Conservation (phyloP, 2,797 vertebrate genomes). For the Malurus leucopterus region DNA sequence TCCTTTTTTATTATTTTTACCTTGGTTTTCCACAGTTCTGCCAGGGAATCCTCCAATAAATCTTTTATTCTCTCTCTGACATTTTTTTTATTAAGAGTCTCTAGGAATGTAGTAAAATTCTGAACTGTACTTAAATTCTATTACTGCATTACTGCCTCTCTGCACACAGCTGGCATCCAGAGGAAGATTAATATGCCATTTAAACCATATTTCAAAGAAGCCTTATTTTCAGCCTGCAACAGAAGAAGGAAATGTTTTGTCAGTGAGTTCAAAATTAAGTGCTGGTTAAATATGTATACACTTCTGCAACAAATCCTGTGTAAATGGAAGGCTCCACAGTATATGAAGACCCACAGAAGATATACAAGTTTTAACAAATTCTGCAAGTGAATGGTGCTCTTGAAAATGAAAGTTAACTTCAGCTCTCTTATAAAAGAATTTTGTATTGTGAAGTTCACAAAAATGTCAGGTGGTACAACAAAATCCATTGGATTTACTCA, state of each 20-base stretch:
- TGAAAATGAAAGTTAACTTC: background rate
- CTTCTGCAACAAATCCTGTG: background rate
- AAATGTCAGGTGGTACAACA: background rate
- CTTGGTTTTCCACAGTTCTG: background rate
- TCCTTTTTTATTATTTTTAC: too few relatives aligned
- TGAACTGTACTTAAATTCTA: conserved; percentile 55
- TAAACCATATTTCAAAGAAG: conserved; percentile 20
- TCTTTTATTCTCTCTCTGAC: conserved; percentile 32
- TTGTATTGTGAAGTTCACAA: background rate
- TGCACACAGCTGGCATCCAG: background rate
- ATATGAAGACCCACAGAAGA: background rate
- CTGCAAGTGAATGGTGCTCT: background rate
- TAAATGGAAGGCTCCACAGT: background rate
- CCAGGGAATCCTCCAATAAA: background rate
- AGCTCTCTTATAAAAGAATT: background rate
- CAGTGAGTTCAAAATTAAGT: conserved; percentile 18
- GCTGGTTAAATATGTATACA: background rate
- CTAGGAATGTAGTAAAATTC: conserved; percentile 23
- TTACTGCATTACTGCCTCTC: conserved; percentile 40
- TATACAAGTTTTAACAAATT: background rate
- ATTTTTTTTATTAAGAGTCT: conserved; percentile 46
- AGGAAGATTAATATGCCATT: conserved; percentile 43
- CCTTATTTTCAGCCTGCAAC: background rate
- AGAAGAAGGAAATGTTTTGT: background rate
- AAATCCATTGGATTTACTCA: background rate